Base-by-base conservation (phyloP, 2,888 invertebrate species). In the Sarcophaga carnaria region DNA sequence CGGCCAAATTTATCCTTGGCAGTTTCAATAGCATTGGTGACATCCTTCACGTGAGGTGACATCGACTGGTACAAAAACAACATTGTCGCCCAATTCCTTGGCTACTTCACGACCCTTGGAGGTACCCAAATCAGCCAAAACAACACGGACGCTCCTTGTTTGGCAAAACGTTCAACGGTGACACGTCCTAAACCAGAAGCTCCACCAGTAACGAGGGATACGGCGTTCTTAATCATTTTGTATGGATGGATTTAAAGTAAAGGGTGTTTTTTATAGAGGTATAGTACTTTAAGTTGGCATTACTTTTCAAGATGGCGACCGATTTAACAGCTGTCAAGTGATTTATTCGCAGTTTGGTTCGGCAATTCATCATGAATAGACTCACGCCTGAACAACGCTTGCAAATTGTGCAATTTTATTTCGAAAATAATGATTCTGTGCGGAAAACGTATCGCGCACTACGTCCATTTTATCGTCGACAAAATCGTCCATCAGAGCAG, bases 151-250 rank as follows among this genome's bases (percentile, higher is more conserved):
- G 96, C 96, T 11, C 99, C 99, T 92, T 97, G 95, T 87, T 95
- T 95, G 0, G 96, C 95, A 85, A 99, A 95, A 88, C 98, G 95
- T 92, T 98, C 97, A 0, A 96, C 99, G n/a, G 93, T 92, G 49
- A 98, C 99, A 92, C 96, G 96, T 0, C 99, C 99, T 76, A 99
- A 94, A 1, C 99, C 99, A 10, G 99, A 99, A 4, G 98, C 99
- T 81, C 98, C 99, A 17, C 99, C 99, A 80, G 99, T 99, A 74
- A 99, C 98, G 89, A 99, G 94, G 89, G 96, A 96, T 71, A 98
- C 98, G 90, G 97, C 94, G 91, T 97, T 97, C 89, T 89, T 89
- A 66, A 89, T 86, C 89, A 89, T 89, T 17, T 83, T 87, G 54
- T 67, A 17, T 12, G 3, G 25, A 22, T 22, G 63, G 4, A 54